These are phyloP conservation scores for Gerris lacustris DNA, from an alignment of 2,888 invertebrate genomes.

Conservation along the genomic window DNA sequence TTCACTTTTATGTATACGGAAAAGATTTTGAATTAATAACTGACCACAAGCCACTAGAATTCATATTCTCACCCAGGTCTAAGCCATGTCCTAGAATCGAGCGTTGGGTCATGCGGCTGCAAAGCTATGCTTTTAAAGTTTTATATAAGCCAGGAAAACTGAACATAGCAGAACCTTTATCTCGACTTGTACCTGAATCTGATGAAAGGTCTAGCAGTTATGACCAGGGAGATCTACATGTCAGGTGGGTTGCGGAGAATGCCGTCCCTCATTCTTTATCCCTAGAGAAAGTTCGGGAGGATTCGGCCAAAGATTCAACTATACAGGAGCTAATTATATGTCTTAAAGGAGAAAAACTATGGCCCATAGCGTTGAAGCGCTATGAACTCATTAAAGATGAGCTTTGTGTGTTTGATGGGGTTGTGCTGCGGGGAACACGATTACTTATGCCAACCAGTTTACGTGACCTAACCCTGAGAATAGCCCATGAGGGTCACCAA, in stretches of 20 bases:
- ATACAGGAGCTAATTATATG: neutral
- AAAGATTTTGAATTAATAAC: conserved; percentile 35
- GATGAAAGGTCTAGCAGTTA: neutral
- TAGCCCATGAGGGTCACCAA: conserved; percentile 19
- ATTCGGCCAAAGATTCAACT: neutral
- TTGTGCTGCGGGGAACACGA: conserved; percentile 1
- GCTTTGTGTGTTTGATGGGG: neutral
- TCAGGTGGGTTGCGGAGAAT: neutral
- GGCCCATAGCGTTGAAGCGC: neutral
- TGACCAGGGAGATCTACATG: neutral
- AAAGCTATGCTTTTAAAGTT: conserved; percentile 31
- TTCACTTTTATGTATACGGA: conserved; percentile 37
- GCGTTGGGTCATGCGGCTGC: conserved; percentile 33
- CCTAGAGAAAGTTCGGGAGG: neutral
- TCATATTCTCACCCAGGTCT: conserved; percentile 30
- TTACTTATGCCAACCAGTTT: conserved; percentile 6
- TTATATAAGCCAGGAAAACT: conserved; percentile 31
- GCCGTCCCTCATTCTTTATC: conserved; percentile 10
- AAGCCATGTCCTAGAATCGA: conserved; percentile 35
- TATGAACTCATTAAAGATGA: conserved; percentile 5
- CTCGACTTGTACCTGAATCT: conserved; percentile 21
- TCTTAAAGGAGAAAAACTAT: neutral
- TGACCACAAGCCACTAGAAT: conserved; percentile 35
- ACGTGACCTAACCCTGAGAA: conserved; percentile 7
- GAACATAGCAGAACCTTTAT: conserved; percentile 32